These are phyloP conservation scores for Melanotaenia maccullochi DNA, from an alignment of 2,797 vertebrate genomes.

Conservation along the genomic window DNA sequence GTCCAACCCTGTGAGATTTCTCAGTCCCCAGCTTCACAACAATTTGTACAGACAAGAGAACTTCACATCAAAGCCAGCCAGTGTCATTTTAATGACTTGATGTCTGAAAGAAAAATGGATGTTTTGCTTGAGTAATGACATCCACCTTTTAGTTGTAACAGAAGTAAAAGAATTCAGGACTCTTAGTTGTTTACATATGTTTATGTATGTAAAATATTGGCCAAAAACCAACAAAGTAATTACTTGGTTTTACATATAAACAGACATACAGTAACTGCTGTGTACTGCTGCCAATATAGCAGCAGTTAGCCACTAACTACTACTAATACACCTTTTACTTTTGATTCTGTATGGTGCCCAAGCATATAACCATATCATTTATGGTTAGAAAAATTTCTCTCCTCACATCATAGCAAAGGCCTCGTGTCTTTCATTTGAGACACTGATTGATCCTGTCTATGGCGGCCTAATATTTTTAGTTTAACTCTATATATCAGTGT, in stretches of 20 bases:
- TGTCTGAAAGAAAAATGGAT: not conserved
- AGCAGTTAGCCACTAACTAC: no score
- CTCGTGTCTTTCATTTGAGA: not conserved
- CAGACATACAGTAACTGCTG: not conserved
- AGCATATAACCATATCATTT: not conserved
- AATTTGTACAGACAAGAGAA: conserved; percentile 24
- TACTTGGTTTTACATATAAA: not conserved
- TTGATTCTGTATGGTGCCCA: not conserved
- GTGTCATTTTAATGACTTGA: conserved; percentile 8
- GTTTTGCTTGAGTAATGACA: not conserved
- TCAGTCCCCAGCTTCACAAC: conserved; percentile 30
- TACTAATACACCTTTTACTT: not conserved
- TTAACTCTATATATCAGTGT: not conserved
- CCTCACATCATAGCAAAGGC: not conserved
- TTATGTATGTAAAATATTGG: not conserved
- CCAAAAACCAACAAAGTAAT: not conserved
- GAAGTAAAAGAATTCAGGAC: not conserved
- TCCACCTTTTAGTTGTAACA: not conserved
- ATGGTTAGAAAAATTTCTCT: not conserved
- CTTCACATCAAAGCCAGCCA: conserved; percentile 2
- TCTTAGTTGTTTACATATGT: not conserved
- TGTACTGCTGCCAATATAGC: no score
- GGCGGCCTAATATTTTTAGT: not conserved
- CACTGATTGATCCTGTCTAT: not conserved
- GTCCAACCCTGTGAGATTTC: not conserved